These are phyloP conservation scores for Hippolais icterina DNA, from an alignment of 2,113 vertebrate genomes.

Conservation along the genomic window DNA sequence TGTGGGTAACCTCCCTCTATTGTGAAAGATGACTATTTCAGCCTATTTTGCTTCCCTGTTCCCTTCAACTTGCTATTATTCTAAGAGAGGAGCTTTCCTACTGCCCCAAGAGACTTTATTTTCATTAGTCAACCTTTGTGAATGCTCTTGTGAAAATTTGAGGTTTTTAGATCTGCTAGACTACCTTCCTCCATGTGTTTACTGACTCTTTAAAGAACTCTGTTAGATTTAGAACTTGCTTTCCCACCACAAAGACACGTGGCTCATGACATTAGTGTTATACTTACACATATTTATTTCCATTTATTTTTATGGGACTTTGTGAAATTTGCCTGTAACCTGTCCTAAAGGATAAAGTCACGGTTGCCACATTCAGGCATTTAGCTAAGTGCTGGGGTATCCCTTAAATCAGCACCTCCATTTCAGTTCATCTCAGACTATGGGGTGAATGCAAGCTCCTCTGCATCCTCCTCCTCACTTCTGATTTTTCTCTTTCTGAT, in stretches of 20 bases:
- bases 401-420: background rate
- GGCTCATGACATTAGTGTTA: background rate
- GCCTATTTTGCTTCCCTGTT: background rate
- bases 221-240: background rate
- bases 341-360: background rate
- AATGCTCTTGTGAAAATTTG: background rate
- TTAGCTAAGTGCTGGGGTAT: background rate
- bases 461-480: background rate
- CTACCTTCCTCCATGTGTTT: background rate
- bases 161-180: background rate
- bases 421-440: background rate
- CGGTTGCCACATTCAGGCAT: accelerated
- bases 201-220: background rate
- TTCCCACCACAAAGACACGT: background rate
- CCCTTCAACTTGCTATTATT: background rate
- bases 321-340: background rate
- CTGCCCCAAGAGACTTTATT: background rate
- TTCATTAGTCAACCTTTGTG: background rate
- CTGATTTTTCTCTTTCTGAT: background rate
- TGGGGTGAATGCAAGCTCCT: accelerated
- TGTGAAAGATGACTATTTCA: background rate
- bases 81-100: background rate
- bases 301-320: background rate
- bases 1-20: background rate
- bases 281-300: background rate